Evolutionary conservation across 2,888 invertebrate species (phyloP).

Genomic region (Gandaritis pyraliata): DNA sequence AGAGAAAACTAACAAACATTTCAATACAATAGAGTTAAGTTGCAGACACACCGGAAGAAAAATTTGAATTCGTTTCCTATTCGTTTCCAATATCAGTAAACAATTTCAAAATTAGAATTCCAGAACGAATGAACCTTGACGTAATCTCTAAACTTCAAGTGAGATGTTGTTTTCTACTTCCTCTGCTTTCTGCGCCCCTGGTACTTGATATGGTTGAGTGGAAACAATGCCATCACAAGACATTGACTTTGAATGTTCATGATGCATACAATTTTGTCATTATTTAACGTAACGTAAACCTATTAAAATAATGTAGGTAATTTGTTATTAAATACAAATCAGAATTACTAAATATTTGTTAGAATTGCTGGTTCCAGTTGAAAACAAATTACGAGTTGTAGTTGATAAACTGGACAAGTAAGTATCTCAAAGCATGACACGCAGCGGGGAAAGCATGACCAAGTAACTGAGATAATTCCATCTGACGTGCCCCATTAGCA

Average conservation of each 20-base stretch:
- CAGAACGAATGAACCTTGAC: slow-evolving; percentile 38
- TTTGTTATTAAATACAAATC: not conserved
- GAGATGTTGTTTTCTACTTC: slow-evolving; percentile 62
- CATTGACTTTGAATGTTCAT: slow-evolving; percentile 54
- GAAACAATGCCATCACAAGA: slow-evolving; percentile 56
- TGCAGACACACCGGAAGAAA: not conserved
- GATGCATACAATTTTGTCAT: slow-evolving; percentile 23
- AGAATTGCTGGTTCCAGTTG: not conserved
- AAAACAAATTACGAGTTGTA: not conserved
- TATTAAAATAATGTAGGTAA: too few relatives aligned
- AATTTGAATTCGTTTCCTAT: not conserved
- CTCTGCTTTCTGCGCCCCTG: slow-evolving; percentile 57
- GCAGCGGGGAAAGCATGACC: slow-evolving; percentile 67
- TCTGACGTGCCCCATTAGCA: slow-evolving; percentile 63
- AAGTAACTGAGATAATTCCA: slow-evolving; percentile 53
- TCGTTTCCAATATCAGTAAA: slow-evolving; percentile 18
- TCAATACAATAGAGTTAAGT: too few relatives aligned
- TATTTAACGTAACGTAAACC: not conserved
- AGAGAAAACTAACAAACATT: too few relatives aligned
- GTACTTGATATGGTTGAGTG: slow-evolving; percentile 61
- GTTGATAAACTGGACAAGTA: slow-evolving; percentile 2
- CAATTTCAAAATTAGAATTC: slow-evolving; percentile 26
- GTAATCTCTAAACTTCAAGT: slow-evolving; percentile 51
- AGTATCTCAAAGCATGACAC: slow-evolving; percentile 33
- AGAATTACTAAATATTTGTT: not conserved